Evolutionary conservation across 2,888 invertebrate genomes (phyloP), one percentile per base, ranked within the genome.

Genomic region (Drosophila affinis): DNA sequence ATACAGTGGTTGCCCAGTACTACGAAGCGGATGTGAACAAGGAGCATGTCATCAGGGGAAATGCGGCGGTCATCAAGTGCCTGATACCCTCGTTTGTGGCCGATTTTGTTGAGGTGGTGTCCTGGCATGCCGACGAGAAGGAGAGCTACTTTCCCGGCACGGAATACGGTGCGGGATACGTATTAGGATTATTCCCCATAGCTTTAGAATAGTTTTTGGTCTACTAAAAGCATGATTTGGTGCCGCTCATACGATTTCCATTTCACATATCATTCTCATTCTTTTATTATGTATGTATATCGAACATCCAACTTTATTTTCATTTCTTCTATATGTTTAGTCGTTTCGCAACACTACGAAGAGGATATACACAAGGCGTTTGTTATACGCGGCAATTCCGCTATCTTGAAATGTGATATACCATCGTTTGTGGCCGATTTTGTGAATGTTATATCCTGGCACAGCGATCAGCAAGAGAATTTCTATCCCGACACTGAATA

Each of bases 401-500:
- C 96, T 73, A 96, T 97, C 77, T 93, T 97, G 88, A 97, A 97
- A 93, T 97, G 97, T 93, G 96, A 96, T 88, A 96, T 97, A 89
- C 98, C 98, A 56, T 97, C 97, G 75, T 98, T 97, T 93, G 97
- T 98, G 73, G 96, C 97, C 72, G 98, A 98, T 93, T 98, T 98
- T 93, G 97, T 98, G 75, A 94, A 94, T 89, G 97, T 98, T 79
- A 94, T 96, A 60, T 96, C 96, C 55, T 97, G 97, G 97, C 96
- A 96, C 85, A 96, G 96, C 80, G 96, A 97, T 92, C 94, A 91
- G 79, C 86, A 91, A 75, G 92, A 92, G 87, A 91, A 78, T 87
- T 92, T 91, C 79, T 91, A 89, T 84, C 91, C 92, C 67, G 91
- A 90, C 88, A 90, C 89, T 81, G 91, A 92, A 90, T 92, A 92